Evolutionary conservation across 2,888 invertebrate species (phyloP), one percentile per base, ranked within the genome.

Genomic region (Anthophora plumipes): DNA sequence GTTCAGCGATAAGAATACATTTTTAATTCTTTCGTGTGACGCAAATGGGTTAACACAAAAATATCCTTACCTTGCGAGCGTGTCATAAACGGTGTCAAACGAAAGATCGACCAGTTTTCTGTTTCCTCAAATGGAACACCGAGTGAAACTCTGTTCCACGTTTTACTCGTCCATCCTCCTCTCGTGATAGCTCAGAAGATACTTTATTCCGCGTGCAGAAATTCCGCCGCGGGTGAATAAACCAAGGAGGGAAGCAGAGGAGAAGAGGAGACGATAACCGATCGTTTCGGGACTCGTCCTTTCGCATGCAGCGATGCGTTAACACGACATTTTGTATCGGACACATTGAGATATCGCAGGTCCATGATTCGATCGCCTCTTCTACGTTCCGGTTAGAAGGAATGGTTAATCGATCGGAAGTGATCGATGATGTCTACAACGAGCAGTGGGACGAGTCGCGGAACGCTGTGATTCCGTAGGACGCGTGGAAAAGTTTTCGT

Each of bases 391-490:
- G 80, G 77, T 77, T 74, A 79, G 69, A 79, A 59, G 71, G 80
- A 69, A 41, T 61, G 72, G 43, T 78, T 76, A 85, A 85, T 86
- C 85, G 79, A 66, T 78, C 79, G 87, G 80, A 86, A 86, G 83
- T 86, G 86, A 87, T 87, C 86, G 87, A 86, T 87, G 83, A 75
- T 57, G 68, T 74, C n/a, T n/a, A n/a, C n/a, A n/a, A n/a, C 78
- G 67, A 69, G 46, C 39, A 17, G 39, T 67, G 68, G 60, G 64
- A 54, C 67, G 54, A 31, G n/a, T n/a, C n/a, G n/a, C n/a, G n/a
- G n/a, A n/a, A n/a, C n/a, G n/a, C n/a, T n/a, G n/a, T n/a, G n/a
- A n/a, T n/a, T n/a, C n/a, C 70, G 48, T 11, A 22, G 12, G 22
- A 31, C 37, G 59, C 48, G 60, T 54, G 55, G 77, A 48, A 66